phyloP scores from a whole-genome alignment of 1,140 invertebrate genomes.

The Lineus longissimus region DNA sequence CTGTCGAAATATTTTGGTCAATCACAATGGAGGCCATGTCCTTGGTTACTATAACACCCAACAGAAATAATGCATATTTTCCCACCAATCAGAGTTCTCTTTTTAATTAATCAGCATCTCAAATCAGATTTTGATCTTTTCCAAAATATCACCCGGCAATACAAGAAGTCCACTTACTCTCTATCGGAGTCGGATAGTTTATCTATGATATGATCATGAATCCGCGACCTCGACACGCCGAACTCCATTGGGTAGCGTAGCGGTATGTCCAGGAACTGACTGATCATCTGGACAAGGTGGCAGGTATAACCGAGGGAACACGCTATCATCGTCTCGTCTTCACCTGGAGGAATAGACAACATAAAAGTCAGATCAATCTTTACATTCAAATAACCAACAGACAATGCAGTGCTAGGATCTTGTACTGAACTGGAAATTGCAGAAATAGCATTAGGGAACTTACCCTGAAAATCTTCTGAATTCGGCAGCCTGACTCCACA shows the following conservation, averaged over 20 bases:
- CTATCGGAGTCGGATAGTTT: conserved; percentile 69
- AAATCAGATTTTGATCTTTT: no score
- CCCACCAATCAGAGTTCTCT: no score
- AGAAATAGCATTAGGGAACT: no score
- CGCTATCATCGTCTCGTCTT: conserved; percentile 65
- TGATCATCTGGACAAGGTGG: conserved; percentile 74
- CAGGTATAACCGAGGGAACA: conserved; percentile 77
- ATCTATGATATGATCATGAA: conserved; percentile 71
- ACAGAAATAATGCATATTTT: no score
- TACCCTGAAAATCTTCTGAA: conserved; percentile 64
- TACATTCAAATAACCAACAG: not conserved
- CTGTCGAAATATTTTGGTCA: no score
- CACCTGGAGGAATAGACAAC: conserved; percentile 42
- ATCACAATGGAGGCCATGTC: no score
- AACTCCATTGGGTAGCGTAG: conserved; percentile 73
- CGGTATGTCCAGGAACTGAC: conserved; percentile 74
- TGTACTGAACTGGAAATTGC: no score
- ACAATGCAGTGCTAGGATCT: not conserved
- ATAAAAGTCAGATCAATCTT: conserved; percentile 5
- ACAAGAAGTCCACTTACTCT: conserved; percentile 61
- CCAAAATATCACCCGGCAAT: no score
- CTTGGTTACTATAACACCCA: no score
- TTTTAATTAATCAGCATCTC: no score
- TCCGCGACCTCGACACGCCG: conserved; percentile 71
- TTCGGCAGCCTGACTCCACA: conserved; percentile 71